Conservation (phyloP, 2,888 invertebrate species). For the Erebia epiphron region DNA sequence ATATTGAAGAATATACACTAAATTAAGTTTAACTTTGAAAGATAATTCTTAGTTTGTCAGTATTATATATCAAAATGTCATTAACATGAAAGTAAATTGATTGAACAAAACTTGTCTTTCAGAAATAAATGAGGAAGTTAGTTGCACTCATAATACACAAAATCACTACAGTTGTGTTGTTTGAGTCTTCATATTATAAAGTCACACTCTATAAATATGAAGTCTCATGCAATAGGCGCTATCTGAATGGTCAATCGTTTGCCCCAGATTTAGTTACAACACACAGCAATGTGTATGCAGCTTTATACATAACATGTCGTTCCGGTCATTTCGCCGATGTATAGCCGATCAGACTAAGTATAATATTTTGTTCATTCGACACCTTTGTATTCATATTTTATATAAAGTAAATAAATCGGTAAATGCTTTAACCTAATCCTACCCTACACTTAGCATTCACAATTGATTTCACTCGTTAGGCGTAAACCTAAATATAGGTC, state of each 20-base stretch:
- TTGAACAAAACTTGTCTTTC: neutral
- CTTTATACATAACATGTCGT: neutral
- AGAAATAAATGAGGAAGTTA: neutral
- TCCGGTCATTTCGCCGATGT: neutral
- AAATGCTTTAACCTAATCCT: conserved; percentile 28
- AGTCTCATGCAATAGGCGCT: too few species aligned
- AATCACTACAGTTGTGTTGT: neutral
- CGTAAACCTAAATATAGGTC: neutral
- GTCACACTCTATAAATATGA: neutral
- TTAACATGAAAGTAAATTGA: neutral
- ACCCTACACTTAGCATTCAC: conserved; percentile 23
- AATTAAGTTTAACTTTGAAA: neutral
- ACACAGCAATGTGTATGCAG: neutral
- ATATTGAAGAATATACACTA: neutral
- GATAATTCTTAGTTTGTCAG: neutral
- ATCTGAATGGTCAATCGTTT: too few species aligned
- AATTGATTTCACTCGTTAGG: conserved; percentile 22
- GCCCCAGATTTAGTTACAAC: neutral
- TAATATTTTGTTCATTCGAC: conserved; percentile 28
- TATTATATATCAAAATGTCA: too few species aligned
- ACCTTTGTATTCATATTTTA: conserved; percentile 1
- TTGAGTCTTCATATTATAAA: neutral
- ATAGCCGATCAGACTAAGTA: neutral
- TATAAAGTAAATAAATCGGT: conserved; percentile 21
- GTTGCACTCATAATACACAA: neutral